These are phyloP conservation scores for Nothoprocta pentlandii DNA, from an alignment of 2,113 vertebrate species.

Conservation along the genomic window DNA sequence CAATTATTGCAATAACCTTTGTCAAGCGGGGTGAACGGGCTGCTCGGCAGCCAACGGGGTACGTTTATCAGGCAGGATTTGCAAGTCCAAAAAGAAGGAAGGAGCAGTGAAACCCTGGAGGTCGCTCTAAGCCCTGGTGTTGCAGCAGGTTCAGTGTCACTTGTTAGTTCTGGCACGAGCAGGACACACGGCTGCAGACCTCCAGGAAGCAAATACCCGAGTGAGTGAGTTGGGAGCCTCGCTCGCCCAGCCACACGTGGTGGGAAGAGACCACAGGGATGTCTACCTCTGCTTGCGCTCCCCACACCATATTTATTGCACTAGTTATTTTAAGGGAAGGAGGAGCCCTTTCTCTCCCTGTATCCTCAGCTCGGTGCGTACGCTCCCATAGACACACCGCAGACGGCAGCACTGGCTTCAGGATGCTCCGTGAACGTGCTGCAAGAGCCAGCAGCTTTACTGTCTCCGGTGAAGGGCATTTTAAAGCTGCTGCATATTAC, in stretches of 20 bases:
- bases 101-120: background rate
- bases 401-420: slow-evolving; percentile 5
- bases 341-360: slow-evolving; percentile 21
- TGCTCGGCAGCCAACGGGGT: slow-evolving; percentile 22
- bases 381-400: background rate
- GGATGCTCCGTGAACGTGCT: background rate
- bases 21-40: slow-evolving; percentile 49
- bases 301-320: slow-evolving; percentile 43
- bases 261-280: slow-evolving; percentile 32
- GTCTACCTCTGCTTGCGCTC: background rate
- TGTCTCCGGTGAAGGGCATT: slow-evolving; percentile 15
- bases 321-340: slow-evolving; percentile 39
- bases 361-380: background rate
- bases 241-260: slow-evolving; percentile 7
- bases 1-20: slow-evolving; percentile 59
- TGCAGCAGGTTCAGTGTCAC: background rate
- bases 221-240: background rate
- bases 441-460: background rate
- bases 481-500: background rate
- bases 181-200: background rate
- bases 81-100: background rate
- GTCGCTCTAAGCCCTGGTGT: background rate
- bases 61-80: background rate
- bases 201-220: background rate
- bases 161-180: background rate